Conservation (phyloP, 2,888 invertebrate species). For the Drosophila demipolita region DNA sequence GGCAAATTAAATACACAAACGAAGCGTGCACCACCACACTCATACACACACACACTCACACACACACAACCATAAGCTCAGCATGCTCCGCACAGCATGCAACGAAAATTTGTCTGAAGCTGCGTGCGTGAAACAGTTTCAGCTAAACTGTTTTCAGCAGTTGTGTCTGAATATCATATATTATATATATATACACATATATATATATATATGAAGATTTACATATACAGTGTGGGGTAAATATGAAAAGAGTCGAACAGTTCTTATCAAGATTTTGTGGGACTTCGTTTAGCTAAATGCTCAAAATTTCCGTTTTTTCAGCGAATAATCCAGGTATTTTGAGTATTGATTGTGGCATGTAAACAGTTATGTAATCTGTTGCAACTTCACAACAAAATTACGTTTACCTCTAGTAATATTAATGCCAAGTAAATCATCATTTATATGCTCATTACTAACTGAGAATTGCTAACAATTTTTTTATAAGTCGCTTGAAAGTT, state of each 20-base stretch:
- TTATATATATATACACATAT: neutral
- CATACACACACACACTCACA: conserved; percentile 10
- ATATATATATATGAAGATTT: neutral
- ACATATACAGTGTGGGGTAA: neutral
- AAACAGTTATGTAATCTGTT: neutral
- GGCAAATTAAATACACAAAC: conserved; percentile 77
- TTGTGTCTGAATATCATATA: neutral
- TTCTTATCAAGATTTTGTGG: neutral
- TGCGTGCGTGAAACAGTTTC: conserved; percentile 57
- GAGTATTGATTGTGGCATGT: neutral
- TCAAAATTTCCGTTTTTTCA: neutral
- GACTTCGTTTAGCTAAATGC: neutral
- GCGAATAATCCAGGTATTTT: neutral
- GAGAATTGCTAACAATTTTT: neutral
- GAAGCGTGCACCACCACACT: conserved; percentile 50
- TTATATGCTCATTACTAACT: neutral
- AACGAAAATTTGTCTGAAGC: conserved; percentile 59
- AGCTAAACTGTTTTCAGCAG: conserved; percentile 30
- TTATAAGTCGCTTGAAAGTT: neutral
- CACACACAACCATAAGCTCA: conserved; percentile 15
- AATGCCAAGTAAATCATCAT: neutral
- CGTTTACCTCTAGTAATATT: neutral
- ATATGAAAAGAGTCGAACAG: neutral
- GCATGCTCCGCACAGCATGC: conserved; percentile 66
- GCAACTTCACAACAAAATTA: neutral